Conservation (phyloP, 2,797 vertebrate species). For the Cichlasoma orientale region DNA sequence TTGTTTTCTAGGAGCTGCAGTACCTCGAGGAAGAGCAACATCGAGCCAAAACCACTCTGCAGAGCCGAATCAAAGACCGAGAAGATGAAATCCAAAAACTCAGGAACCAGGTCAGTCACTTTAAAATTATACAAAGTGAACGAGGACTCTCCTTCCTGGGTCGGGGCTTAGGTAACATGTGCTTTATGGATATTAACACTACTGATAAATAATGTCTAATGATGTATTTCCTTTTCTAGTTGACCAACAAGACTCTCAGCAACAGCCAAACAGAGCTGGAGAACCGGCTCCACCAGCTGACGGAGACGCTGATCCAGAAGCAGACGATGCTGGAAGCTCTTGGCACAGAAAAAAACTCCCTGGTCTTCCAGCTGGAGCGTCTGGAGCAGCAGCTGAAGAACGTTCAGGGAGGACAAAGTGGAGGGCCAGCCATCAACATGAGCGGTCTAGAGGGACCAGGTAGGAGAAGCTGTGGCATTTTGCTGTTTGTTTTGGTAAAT, state of each 20-base stretch:
- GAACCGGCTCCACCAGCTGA: slow-evolving; percentile 95
- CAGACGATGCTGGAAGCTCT: slow-evolving; percentile 97
- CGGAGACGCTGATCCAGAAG: slow-evolving; percentile 98
- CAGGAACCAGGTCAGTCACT: slow-evolving; percentile 89
- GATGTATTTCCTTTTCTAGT: slow-evolving; percentile 67
- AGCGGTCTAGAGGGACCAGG: slow-evolving; percentile 85
- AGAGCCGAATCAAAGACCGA: slow-evolving; percentile 93
- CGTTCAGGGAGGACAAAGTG: slow-evolving; percentile 79
- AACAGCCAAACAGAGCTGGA: slow-evolving; percentile 94
- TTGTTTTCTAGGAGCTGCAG: slow-evolving; percentile 84
- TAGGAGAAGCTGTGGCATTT: slow-evolving; percentile 27
- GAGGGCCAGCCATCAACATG: slow-evolving; percentile 90
- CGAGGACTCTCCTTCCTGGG: background rate
- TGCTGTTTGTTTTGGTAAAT: background rate
- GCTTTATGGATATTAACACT: background rate
- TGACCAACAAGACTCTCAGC: slow-evolving; percentile 95
- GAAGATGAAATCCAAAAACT: slow-evolving; percentile 99
- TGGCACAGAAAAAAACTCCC: slow-evolving; percentile 95
- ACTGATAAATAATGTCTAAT: background rate
- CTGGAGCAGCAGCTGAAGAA: slow-evolving; percentile 92
- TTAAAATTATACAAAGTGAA: background rate
- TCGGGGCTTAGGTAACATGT: background rate
- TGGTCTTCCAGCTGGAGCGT: slow-evolving; percentile 95
- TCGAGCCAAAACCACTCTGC: slow-evolving; percentile 88
- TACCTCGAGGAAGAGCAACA: slow-evolving; percentile 94